A percentile compares a stretch with the other conserved stretches of the same genome.
Evolutionary conservation across 2,888 invertebrate species (phyloP).

Genomic region (Prosopocoilus inquinatus): DNA sequence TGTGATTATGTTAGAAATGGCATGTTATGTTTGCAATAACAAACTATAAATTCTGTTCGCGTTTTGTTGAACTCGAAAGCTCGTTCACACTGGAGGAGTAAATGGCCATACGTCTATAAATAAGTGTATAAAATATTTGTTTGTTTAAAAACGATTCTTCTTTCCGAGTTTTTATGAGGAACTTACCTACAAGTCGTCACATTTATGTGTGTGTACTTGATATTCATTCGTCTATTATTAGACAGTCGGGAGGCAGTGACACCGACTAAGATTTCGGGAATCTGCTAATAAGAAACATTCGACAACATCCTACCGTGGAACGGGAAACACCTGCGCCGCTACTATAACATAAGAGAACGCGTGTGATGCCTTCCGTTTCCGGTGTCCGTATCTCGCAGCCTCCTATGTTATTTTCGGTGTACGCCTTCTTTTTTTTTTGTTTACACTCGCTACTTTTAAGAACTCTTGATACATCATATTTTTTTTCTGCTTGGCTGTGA

Average conservation of each 20-base stretch:
- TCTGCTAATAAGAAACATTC: constrained; percentile 28
- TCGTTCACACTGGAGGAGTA: no score
- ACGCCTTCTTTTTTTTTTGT: constrained; percentile 4
- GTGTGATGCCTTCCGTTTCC: constrained; percentile 29
- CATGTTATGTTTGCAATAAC: no score
- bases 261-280: constrained; percentile 23
- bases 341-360: constrained; percentile 27
- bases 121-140: no score
- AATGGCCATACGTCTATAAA: no score
- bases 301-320: constrained; percentile 23
- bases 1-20: no score
- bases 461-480: constrained; percentile 1
- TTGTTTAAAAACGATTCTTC: no score
- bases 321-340: constrained; percentile 30
- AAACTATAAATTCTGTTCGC: no score
- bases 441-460: constrained; percentile 1
- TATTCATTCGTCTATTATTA: constrained; percentile 26
- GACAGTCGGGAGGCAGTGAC: constrained; percentile 9
- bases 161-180: no score
- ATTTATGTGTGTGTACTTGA: constrained; percentile 13
- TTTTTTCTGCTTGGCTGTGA: not conserved
- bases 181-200: not conserved
- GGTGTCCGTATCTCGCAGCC: constrained; percentile 27
- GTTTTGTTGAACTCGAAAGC: no score
- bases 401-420: constrained; percentile 21